These are phyloP conservation scores for Lutjanus argentimaculatus DNA, from an alignment of 2,797 vertebrate genomes.

Conservation along the genomic window DNA sequence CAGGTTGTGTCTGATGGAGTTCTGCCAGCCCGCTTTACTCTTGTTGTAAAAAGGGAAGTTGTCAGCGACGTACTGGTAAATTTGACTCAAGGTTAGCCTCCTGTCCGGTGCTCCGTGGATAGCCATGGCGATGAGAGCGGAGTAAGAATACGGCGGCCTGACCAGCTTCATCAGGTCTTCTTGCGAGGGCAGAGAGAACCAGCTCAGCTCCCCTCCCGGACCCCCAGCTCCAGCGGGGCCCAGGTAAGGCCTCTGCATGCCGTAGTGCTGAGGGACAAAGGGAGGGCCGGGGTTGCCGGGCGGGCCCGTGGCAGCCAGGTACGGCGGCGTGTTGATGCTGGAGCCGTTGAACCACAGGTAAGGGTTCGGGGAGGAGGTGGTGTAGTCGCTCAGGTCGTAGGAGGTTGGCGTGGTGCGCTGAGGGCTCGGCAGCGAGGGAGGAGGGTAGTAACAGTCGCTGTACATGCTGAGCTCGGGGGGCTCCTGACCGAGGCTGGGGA, in stretches of 20 bases:
- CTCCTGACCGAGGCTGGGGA: slow-evolving; percentile 96
- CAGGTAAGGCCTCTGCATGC: slow-evolving; percentile 94
- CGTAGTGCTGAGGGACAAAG: slow-evolving; percentile 95
- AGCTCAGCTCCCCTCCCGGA: slow-evolving; percentile 91
- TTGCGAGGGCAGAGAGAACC: slow-evolving; percentile 97
- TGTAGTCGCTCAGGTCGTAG: slow-evolving; percentile 93
- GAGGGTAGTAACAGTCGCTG: slow-evolving; percentile 96
- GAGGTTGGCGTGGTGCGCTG: slow-evolving; percentile 90
- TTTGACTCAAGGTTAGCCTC: slow-evolving; percentile 96
- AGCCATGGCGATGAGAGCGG: slow-evolving; percentile 98
- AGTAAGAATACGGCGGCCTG: slow-evolving; percentile 97
- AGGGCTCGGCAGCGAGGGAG: slow-evolving; percentile 93
- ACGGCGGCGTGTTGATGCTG: slow-evolving; percentile 84
- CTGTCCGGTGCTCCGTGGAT: slow-evolving; percentile 96
- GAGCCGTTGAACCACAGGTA: slow-evolving; percentile 91
- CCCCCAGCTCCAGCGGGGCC: slow-evolving; percentile 86
- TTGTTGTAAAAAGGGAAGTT: slow-evolving; percentile 99
- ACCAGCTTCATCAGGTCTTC: slow-evolving; percentile 99
- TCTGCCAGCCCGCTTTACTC: slow-evolving; percentile 99
- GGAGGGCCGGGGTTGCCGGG: slow-evolving; percentile 86
- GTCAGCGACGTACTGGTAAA: slow-evolving; percentile 98
- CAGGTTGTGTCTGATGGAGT: slow-evolving; percentile 97
- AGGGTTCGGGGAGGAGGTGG: slow-evolving; percentile 90
- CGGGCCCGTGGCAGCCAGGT: slow-evolving; percentile 78
- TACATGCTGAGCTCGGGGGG: slow-evolving; percentile 97